Conservation (phyloP, 35 echinoderm and acorn worm species). For the Chiridota heheva region DNA sequence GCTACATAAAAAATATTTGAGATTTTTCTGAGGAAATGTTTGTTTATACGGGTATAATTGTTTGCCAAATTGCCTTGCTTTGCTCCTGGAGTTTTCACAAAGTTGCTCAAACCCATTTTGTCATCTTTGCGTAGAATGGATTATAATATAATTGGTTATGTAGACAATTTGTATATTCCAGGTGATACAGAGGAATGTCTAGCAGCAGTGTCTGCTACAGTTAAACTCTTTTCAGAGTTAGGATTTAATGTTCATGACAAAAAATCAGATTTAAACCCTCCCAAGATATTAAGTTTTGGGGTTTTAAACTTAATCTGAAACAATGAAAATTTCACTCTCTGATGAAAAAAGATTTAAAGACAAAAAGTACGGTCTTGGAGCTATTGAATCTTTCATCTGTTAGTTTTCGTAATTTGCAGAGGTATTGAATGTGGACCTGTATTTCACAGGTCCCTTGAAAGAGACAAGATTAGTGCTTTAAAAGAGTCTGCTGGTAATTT, state of each 20-base stretch:
- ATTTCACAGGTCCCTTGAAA: background rate
- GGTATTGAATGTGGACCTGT: slow-evolving; percentile 6
- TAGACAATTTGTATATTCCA: slow-evolving; percentile 21
- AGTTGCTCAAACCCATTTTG: slow-evolving; percentile 38
- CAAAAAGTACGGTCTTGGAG: slow-evolving; percentile 22
- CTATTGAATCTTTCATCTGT: background rate
- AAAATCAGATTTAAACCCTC: slow-evolving; percentile 17
- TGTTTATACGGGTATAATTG: background rate
- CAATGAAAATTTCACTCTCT: background rate
- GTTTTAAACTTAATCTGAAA: background rate
- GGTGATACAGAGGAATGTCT: slow-evolving; percentile 6
- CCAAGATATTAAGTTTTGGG: background rate
- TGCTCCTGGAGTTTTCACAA: slow-evolving; percentile 22
- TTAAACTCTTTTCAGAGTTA: background rate
- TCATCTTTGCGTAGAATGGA: background rate
- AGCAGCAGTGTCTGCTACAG: background rate
- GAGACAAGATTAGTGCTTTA: background rate
- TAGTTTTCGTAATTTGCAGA: background rate
- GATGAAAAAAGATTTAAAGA: slow-evolving; percentile 3
- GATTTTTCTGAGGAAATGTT: background rate
- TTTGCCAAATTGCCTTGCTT: slow-evolving; percentile 31
- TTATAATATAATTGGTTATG: background rate
- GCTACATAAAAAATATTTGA: slow-evolving; percentile 3
- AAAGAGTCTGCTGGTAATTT: background rate
- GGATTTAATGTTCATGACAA: slow-evolving; percentile 22